Conservation (phyloP, 2,888 invertebrate species). For the Fragum fragum region DNA sequence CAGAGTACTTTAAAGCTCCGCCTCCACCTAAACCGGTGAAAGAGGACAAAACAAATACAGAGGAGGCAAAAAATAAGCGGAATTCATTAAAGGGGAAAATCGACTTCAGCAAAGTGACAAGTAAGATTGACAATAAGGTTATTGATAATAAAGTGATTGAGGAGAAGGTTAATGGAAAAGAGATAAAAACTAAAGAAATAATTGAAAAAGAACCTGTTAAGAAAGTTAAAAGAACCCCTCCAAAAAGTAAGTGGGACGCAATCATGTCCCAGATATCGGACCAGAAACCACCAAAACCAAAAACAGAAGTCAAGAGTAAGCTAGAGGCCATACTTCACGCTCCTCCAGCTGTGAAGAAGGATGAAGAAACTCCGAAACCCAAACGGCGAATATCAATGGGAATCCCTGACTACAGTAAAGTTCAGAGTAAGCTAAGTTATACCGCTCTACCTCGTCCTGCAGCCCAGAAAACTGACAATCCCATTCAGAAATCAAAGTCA, state of each 20-base stretch:
- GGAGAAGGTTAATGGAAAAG: slow-evolving; percentile 51
- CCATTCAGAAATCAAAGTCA: slow-evolving; percentile 25
- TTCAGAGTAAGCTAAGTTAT: slow-evolving; percentile 79
- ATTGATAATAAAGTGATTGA: slow-evolving; percentile 58
- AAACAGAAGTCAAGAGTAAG: slow-evolving; percentile 95
- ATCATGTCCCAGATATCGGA: slow-evolving; percentile 82
- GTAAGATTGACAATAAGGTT: slow-evolving; percentile 65
- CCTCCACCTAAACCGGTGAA: slow-evolving; percentile 73
- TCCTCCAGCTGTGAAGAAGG: slow-evolving; percentile 57
- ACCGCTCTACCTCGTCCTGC: slow-evolving; percentile 61
- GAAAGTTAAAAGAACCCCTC: slow-evolving; percentile 78
- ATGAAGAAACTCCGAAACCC: slow-evolving; percentile 66
- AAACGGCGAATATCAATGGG: slow-evolving; percentile 70
- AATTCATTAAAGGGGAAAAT: slow-evolving; percentile 65
- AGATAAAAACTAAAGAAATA: slow-evolving; percentile 60
- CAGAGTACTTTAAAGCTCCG: slow-evolving; percentile 80
- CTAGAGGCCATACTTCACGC: slow-evolving; percentile 87
- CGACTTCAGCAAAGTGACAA: slow-evolving; percentile 65
- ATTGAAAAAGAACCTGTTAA: slow-evolving; percentile 78
- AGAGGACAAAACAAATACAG: slow-evolving; percentile 74
- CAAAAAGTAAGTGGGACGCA: slow-evolving; percentile 84
- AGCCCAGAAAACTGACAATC: slow-evolving; percentile 44
- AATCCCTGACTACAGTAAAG: slow-evolving; percentile 81
- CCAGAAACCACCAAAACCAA: slow-evolving; percentile 89
- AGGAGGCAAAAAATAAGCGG: slow-evolving; percentile 72